Evolutionary conservation across 1,140 invertebrate species (phyloP).

Genomic region (Pteromalus puparum): DNA sequence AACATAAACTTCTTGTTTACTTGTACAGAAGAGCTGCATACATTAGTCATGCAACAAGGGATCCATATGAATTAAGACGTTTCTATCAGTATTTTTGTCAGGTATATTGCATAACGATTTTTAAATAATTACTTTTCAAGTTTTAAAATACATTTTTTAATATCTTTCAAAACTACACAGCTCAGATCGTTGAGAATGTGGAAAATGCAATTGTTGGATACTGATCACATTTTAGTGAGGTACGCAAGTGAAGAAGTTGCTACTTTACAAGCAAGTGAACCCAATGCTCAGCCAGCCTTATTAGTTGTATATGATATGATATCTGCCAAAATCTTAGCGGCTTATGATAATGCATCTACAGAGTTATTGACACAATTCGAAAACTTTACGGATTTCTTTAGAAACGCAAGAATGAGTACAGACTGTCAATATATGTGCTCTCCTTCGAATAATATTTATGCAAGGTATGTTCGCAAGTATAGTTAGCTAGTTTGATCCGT

Average conservation of each 20-base stretch:
- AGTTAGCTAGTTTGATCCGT: background rate
- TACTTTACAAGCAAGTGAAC: conserved; percentile 87
- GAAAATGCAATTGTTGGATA: conserved; percentile 98
- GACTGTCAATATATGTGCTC: conserved; percentile 93
- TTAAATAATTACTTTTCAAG: background rate
- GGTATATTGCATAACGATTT: conserved; percentile 60
- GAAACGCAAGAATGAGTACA: conserved; percentile 89
- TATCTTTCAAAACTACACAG: conserved; percentile 73
- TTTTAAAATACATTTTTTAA: conserved; percentile 7
- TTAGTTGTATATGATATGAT: conserved; percentile 96
- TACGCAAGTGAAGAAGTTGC: conserved; percentile 95
- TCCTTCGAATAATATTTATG: conserved; percentile 93
- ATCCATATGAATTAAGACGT: conserved; percentile 84
- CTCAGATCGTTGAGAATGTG: conserved; percentile 92
- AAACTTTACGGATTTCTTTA: conserved; percentile 94
- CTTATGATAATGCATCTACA: conserved; percentile 94
- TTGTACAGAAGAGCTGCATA: conserved; percentile 85
- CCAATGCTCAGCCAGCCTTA: conserved; percentile 88
- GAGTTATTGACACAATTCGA: conserved; percentile 91
- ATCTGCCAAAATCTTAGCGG: conserved; percentile 89
- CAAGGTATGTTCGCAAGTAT: conserved; percentile 76
- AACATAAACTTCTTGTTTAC: conserved; percentile 91
- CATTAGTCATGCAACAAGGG: conserved; percentile 79
- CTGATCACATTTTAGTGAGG: conserved; percentile 93
- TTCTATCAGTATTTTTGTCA: conserved; percentile 87